A percentile compares a stretch with the other conserved stretches of the same genome.
These are phyloP conservation scores for Matsumurasca onukii DNA, from an alignment of 1,140 invertebrate species.

Conservation along the genomic window DNA sequence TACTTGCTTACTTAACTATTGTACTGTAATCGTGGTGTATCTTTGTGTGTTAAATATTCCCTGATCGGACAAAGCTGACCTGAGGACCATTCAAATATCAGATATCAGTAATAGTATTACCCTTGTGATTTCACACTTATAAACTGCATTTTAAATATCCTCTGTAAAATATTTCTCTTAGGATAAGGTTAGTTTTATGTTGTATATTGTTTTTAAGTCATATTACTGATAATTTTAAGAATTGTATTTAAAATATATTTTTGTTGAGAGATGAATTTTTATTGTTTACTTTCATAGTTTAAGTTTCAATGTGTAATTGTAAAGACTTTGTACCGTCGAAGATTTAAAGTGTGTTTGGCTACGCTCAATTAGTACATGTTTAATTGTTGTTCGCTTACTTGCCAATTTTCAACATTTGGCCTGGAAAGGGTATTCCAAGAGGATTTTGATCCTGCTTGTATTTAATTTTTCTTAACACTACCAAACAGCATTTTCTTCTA, in stretches of 20 bases:
- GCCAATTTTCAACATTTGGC: slow-evolving; percentile 8
- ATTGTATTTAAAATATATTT: slow-evolving; percentile 14
- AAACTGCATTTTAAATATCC: background rate
- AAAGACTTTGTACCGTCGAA: background rate
- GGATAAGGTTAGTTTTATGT: slow-evolving; percentile 16
- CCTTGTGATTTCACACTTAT: slow-evolving; percentile 7
- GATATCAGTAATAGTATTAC: slow-evolving; percentile 13
- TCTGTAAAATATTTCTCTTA: background rate
- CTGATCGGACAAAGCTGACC: background rate
- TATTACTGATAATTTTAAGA: slow-evolving; percentile 19
- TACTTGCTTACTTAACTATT: background rate
- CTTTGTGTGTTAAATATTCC: too few relatives aligned
- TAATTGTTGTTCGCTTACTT: background rate
- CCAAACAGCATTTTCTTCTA: too few relatives aligned
- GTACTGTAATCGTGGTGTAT: background rate
- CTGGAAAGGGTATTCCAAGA: too few relatives aligned
- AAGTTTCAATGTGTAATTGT: background rate
- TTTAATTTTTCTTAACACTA: too few relatives aligned
- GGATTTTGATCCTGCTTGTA: too few relatives aligned
- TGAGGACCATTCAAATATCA: background rate
- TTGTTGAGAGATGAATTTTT: slow-evolving; percentile 8
- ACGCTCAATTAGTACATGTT: background rate
- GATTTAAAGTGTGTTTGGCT: too few relatives aligned
- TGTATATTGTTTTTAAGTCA: slow-evolving; percentile 11
- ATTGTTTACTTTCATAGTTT: background rate